phyloP scores from a whole-genome alignment of 2,113 vertebrate genomes.

The Oostethus manadensis region DNA sequence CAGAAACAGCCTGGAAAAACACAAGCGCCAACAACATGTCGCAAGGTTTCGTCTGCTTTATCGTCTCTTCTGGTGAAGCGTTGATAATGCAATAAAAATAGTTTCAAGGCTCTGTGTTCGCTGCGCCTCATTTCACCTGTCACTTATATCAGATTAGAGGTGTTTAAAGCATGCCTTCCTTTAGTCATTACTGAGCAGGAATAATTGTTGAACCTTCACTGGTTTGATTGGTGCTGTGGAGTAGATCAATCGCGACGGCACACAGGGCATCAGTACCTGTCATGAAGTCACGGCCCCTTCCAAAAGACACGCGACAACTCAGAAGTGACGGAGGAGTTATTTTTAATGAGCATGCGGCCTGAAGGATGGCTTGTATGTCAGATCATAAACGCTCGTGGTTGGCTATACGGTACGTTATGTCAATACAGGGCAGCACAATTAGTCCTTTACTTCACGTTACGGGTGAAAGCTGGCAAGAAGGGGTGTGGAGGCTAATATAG shows the following conservation, averaged over 20 bases:
- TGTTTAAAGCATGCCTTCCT: constrained; percentile 4
- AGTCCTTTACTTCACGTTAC: constrained; percentile 3
- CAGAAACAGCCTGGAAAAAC: constrained; percentile 11
- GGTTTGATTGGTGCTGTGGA: constrained; percentile 37
- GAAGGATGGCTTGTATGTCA: constrained; percentile 19
- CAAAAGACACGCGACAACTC: constrained; percentile 35
- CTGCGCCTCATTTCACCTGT: background rate
- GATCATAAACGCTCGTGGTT: background rate
- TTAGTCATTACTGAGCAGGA: background rate
- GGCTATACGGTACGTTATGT: background rate
- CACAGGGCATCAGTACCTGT: constrained; percentile 31
- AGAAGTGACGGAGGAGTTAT: constrained; percentile 25
- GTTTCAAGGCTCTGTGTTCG: background rate
- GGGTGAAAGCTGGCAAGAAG: background rate
- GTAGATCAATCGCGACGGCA: constrained; percentile 27
- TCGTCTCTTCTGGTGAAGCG: background rate
- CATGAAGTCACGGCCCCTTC: constrained; percentile 30
- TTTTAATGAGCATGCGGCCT: constrained; percentile 32
- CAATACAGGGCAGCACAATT: background rate
- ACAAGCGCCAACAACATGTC: background rate
- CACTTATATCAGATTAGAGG: constrained; percentile 12
- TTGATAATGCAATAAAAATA: background rate
- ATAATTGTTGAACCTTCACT: constrained; percentile 41
- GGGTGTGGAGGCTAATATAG: background rate
- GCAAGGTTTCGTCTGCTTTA: background rate